Percentiles rank a stretch among this genome's conserved stretches.
These are phyloP conservation scores for Picathartes gymnocephalus DNA, from an alignment of 2,113 vertebrate species.

Conservation along the genomic window DNA sequence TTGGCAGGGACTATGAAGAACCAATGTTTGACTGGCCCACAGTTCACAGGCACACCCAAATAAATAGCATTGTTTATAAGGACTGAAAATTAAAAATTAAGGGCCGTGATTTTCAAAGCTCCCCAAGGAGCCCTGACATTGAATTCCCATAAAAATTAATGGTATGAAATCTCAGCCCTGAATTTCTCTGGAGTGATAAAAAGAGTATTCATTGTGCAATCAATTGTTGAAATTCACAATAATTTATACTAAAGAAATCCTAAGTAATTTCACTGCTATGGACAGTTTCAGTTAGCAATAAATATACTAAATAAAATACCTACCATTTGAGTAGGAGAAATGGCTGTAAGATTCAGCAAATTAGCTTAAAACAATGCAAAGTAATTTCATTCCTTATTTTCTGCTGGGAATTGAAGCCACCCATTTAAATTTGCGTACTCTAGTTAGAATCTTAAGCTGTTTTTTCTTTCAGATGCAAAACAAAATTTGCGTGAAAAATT, in stretches of 20 bases:
- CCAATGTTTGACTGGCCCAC: background rate
- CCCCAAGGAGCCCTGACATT: slow-evolving; percentile 23
- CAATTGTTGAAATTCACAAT: background rate
- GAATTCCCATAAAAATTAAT: slow-evolving; percentile 49
- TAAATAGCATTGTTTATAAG: slow-evolving; percentile 54
- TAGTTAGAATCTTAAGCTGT: background rate
- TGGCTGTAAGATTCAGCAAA: background rate
- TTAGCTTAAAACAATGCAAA: background rate
- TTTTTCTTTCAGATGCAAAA: background rate
- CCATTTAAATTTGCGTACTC: background rate
- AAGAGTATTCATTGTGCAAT: slow-evolving; percentile 23
- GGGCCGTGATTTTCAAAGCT: slow-evolving; percentile 45
- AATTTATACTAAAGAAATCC: background rate
- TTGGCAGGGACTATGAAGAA: background rate
- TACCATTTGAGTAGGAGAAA: background rate
- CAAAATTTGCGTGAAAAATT: background rate
- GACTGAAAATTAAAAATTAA: slow-evolving; percentile 48
- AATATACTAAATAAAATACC: background rate
- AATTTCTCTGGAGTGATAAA: slow-evolving; percentile 1
- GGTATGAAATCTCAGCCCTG: slow-evolving; percentile 10
- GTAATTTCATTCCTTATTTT: background rate
- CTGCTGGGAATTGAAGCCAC: background rate
- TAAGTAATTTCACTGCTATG: background rate
- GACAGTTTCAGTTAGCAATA: background rate
- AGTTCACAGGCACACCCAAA: slow-evolving; percentile 52